Evolutionary conservation across 2,888 invertebrate genomes (phyloP), one percentile per base, ranked within the genome.

Genomic region (Protonemura montana): DNA sequence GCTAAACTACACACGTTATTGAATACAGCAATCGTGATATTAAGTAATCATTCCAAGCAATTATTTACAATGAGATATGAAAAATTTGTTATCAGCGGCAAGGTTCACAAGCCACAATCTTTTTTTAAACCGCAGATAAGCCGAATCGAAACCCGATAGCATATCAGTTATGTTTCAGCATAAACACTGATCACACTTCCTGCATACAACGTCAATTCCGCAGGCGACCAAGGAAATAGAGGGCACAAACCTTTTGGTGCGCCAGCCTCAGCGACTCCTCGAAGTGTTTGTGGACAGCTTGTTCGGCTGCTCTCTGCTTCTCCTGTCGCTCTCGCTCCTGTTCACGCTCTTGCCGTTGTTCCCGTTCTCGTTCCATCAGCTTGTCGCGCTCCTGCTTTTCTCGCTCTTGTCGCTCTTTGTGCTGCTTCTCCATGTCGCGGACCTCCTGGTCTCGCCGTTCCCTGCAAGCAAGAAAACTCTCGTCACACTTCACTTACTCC

Each of bases 251-350:
- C 94, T 96, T 95, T 92, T 96, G 95, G 90, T 95, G 94, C 81
- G 95, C 95, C 88, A 95, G 93, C 90, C 95, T 93, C 88, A 97
- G 93, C 88, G 97, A 97, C 92, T 97, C 97, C 90, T 96, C 96
- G 92, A 98, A 98, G 92, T 98, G 98, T 92, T 97, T 96, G 89
- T 97, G 95, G 87, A 98, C 96, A 88, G 96, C 95, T 89, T 94
- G 93, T 89, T 94, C 94, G 86, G 94, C 94, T 87, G 92, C 92
- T 88, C 92, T 91, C 87, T 90, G 90, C 89, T 92, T 90, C 88
- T 92, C 91, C 91, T 94, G 94, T 88, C 94, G 94, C 89, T 93
- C 92, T 88, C 94, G 92, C 92, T 95, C 94, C 90, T 93, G 91
- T 85, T 90, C 90, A 30, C 93, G 88, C 81, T 89, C 89, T 86